A percentile compares a stretch with the other conserved stretches of the same genome.
Evolutionary conservation across 2,797 vertebrate genomes (phyloP).

Genomic region (Falco novaeseelandiae): DNA sequence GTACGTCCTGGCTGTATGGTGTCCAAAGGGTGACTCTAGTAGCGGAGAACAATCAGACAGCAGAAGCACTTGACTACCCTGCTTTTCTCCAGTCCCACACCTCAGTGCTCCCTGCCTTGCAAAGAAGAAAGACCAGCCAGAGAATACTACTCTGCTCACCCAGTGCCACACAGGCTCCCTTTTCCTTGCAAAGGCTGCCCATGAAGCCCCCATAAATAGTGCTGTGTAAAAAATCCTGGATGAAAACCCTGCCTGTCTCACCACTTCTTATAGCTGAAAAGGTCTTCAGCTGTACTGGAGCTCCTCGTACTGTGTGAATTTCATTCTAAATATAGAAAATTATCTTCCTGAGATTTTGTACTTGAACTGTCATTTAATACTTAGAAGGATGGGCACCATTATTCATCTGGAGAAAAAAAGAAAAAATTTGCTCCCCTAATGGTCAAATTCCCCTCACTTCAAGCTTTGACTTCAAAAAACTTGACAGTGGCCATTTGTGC

Average conservation of each 20-base stretch:
- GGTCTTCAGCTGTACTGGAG: not conserved
- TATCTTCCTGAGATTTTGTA: slow-evolving; percentile 11
- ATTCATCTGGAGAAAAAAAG: not conserved
- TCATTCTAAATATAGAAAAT: slow-evolving; percentile 25
- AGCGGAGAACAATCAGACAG: not conserved
- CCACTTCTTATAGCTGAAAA: not conserved
- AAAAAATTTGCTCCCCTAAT: not conserved
- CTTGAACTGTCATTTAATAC: slow-evolving; percentile 19
- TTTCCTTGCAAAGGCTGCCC: not conserved
- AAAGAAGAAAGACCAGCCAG: not conserved
- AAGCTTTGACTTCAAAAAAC: not conserved
- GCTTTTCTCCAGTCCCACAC: not conserved
- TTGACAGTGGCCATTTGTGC: not conserved
- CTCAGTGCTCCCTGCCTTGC: not conserved
- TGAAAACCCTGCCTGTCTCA: not conserved
- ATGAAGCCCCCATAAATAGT: not conserved
- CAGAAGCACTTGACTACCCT: not conserved
- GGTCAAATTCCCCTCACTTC: not conserved
- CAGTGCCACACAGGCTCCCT: not conserved
- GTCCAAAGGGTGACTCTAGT: not conserved
- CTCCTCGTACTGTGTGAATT: not conserved
- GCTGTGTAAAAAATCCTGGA: not conserved
- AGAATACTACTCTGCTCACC: not conserved
- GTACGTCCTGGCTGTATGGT: not conserved
- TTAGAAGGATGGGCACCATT: not conserved